Base-by-base conservation (phyloP, 2,797 vertebrate species). In the Molothrus ater region DNA sequence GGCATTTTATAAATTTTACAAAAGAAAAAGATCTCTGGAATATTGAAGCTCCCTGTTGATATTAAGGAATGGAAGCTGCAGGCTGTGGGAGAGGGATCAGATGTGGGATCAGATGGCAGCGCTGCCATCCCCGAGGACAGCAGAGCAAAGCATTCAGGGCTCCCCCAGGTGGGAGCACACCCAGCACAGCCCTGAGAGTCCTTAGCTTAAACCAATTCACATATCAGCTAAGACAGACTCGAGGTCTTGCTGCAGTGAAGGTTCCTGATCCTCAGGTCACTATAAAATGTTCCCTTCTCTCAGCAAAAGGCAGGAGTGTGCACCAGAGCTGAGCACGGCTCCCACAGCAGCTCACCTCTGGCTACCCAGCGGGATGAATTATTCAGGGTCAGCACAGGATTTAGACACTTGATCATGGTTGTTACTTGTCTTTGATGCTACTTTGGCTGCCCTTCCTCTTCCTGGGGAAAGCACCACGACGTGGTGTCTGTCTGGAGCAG, bases 381-480 rank as follows among this genome's bases (percentile, higher is more conserved):
- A 31, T 18, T 56, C 53, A 50, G 42, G 47, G 17, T 51, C n/a
- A 42, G 45, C 16, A 22, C 0, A 6, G 16, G 73, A 50, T 61
- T 64, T 26, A 22, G 48, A 36, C 29, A 0, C 22, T 68, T 0
- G 0, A 1, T 18, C 45, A 8, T 18, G 10, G 34, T 1, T 9
- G 19, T 26, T 31, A 6, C 4, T 1, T 48, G 16, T 18, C 3
- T 8, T 32, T 16, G 50, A 5, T 48, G 17, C 21, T 54, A 0
- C 6, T 42, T 53, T 24, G 42, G 7, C 63, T 82, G 75, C 48
- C 31, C 34, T 66, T 85, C 38, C 42, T 29, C 36, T 40, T 50
- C 50, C 34, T 60, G 17, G 15, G 38, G 60, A n/a, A 73, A 24
- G 28, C 45, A 21, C 4, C 22, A 26, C 0, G 4, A 6, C 2